Base-by-base conservation (phyloP, 2,113 vertebrate genomes). In the Zootoca vivipara region DNA sequence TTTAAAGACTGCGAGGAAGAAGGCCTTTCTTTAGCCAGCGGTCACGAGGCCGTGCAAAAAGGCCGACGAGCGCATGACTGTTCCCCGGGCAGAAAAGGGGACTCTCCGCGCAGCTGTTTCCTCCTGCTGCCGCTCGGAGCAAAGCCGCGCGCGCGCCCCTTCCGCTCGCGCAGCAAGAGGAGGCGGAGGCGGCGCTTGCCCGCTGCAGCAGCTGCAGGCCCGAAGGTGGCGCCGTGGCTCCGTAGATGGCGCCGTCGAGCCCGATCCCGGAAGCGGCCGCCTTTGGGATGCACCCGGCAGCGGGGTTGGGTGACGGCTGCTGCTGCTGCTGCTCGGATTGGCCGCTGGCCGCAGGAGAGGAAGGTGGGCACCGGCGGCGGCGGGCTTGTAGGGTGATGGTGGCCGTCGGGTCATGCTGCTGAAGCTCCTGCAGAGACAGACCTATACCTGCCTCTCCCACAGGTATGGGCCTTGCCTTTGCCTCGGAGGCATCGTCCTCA, bases 361-460 rank as follows among this genome's bases (percentile, higher is more conserved):
- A 69, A 42, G 73, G 64, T 67, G 69, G 46, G 86, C 70, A 87
- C 18, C 70, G 56, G 90, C 22, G 56, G 90, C 22, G 75, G 69
- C 22, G 52, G 85, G 89, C 33, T 90, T 78, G 89, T 67, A 58
- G 84, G 92, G 79, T 83, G 87, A 88, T 90, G 92, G 83, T 85
- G 85, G 79, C 89, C 89, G 82, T 83, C 92, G 78, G 95, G 97
- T 94, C 96, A 99, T 99, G 98, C 97, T 98, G 96, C 96, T 99
- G 52, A 99, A 99, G 97, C 98, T 99, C 78, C 87, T 99, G 46
- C 99, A 99, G 97, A 94, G 98, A 92, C 98, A 99, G 97, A 99
- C 98, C 82, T 99, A 99, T 95, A 99, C 98, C 94, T 99, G 99
- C 95, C 98, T 99, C 97, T 99, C 99, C 85, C 98, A 99, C 95